A percentile compares a stretch with the other conserved stretches of the same genome.
Conservation (phyloP, 1,140 invertebrate species). For the Charaxes varanes region DNA sequence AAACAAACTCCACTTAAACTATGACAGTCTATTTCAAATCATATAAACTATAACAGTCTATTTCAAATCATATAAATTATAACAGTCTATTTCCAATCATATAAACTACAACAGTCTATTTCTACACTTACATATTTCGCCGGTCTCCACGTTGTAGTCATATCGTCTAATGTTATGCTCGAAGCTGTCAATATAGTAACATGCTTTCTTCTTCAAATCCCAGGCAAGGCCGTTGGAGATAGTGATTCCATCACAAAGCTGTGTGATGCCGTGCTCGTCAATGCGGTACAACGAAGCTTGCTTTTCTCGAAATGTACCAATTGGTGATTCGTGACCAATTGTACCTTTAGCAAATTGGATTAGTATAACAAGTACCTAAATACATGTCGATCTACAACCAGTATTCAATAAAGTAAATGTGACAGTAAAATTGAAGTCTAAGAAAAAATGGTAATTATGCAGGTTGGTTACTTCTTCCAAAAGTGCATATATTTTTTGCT, state of each 20-base stretch:
- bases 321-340: slow-evolving; percentile 76
- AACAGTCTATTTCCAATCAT: too few relatives aligned
- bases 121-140: slow-evolving; percentile 73
- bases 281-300: slow-evolving; percentile 76
- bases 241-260: slow-evolving; percentile 64
- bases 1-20: neutral
- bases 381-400: too few relatives aligned
- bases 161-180: slow-evolving; percentile 81
- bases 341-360: too few relatives aligned
- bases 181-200: slow-evolving; percentile 86
- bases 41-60: too few relatives aligned
- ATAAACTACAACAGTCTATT: too few relatives aligned
- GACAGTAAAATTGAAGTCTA: too few relatives aligned
- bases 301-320: slow-evolving; percentile 58
- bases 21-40: neutral
- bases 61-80: too few relatives aligned
- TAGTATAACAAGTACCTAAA: too few relatives aligned
- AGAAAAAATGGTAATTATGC: too few relatives aligned
- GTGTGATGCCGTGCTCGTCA: slow-evolving; percentile 53
- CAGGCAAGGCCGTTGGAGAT: slow-evolving; percentile 90
- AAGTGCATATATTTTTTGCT: too few relatives aligned
- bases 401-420: too few relatives aligned
- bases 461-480: too few relatives aligned
- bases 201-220: slow-evolving; percentile 79
- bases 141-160: slow-evolving; percentile 82